Percentiles rank a stretch among this genome's conserved stretches.
phyloP scores from a whole-genome alignment of 2,113 vertebrate genomes.

The Chrysochloris asiatica region DNA sequence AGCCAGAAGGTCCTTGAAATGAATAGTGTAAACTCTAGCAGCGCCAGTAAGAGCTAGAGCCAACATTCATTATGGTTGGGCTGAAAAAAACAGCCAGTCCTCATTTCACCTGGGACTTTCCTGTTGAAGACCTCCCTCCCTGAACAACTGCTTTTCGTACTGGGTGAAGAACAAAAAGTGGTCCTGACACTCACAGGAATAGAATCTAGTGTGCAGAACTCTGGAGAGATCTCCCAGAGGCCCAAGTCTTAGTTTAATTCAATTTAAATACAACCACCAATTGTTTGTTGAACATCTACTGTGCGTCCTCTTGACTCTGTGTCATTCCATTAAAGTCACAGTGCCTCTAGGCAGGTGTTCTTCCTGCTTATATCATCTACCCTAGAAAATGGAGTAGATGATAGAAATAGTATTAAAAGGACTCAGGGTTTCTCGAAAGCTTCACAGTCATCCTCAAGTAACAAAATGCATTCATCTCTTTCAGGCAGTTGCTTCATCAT shows the following conservation, averaged over 20 bases:
- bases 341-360: neutral
- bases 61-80: conserved; percentile 15
- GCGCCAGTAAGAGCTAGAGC: conserved; percentile 47
- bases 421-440: neutral
- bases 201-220: neutral
- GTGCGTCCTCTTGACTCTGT: neutral
- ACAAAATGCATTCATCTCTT: neutral
- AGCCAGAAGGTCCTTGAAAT: conserved; percentile 45
- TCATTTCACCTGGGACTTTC: conserved; percentile 70
- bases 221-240: conserved; percentile 2
- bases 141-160: neutral
- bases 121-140: neutral
- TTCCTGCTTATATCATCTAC: neutral
- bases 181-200: neutral
- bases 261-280: neutral
- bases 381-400: neutral
- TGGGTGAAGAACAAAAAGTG: neutral
- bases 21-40: conserved; percentile 54
- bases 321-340: neutral
- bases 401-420: neutral
- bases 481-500: conserved; percentile 14
- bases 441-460: neutral
- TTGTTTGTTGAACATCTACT: neutral
- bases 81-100: conserved; percentile 56
- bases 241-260: neutral